These are phyloP conservation scores for Archegozetes longisetosus DNA, from an alignment of 1,140 invertebrate genomes.

Conservation along the genomic window DNA sequence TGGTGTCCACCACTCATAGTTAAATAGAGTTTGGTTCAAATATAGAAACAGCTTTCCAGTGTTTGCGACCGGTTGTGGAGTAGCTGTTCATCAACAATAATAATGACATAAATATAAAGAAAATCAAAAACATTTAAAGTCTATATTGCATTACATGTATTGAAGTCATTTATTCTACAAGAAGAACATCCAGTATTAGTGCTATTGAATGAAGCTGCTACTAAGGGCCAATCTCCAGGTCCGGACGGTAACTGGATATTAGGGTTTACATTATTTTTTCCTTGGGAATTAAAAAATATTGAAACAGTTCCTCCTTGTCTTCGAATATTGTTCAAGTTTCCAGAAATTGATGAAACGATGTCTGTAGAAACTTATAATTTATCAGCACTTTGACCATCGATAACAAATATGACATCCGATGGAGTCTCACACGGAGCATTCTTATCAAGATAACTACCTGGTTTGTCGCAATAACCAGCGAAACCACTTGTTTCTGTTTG, in stretches of 20 bases:
- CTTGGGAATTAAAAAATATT: slow-evolving; percentile 4
- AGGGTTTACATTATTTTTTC: background rate
- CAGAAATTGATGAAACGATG: background rate
- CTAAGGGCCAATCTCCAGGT: slow-evolving; percentile 6
- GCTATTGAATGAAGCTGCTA: background rate
- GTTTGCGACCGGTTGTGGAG: background rate
- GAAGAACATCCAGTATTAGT: background rate
- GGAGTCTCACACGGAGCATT: slow-evolving; percentile 14
- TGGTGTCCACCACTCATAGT: slow-evolving; percentile 6
- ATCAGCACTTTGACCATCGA: slow-evolving; percentile 5
- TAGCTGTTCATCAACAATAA: background rate
- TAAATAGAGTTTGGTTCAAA: slow-evolving; percentile 1
- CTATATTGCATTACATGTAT: slow-evolving; percentile 1
- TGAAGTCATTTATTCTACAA: background rate
- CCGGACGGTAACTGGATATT: background rate
- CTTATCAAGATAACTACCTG: slow-evolving; percentile 1
- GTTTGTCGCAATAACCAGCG: background rate
- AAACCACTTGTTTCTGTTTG: background rate
- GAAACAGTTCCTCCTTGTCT: slow-evolving; percentile 1
- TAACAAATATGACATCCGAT: slow-evolving; percentile 12
- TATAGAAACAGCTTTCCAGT: background rate
- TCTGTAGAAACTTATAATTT: background rate
- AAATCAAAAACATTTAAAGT: background rate
- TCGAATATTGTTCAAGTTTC: slow-evolving; percentile 1
- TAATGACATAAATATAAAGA: background rate